phyloP scores from a whole-genome alignment of 2,113 vertebrate species.

The Alligator sinensis region DNA sequence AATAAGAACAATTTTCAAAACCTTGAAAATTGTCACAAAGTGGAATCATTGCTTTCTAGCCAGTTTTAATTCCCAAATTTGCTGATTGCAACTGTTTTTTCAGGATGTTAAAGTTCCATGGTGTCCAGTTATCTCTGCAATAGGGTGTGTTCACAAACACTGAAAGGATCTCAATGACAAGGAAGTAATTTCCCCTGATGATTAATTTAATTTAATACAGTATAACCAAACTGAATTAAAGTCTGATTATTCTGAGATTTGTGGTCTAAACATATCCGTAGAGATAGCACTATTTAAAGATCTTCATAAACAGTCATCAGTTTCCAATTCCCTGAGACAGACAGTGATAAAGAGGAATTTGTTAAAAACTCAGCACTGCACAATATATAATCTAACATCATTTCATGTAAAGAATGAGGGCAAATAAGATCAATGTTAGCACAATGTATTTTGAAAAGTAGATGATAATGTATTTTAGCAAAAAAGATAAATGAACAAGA shows the following conservation, averaged over 20 bases:
- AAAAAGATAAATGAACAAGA: neutral
- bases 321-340: neutral
- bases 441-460: neutral
- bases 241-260: neutral
- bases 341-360: neutral
- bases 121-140: neutral
- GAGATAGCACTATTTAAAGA: neutral
- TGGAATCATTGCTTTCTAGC: neutral
- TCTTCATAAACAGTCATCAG: accelerated
- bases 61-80: accelerated
- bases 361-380: neutral
- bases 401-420: too few relatives aligned
- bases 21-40: neutral
- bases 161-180: neutral
- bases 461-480: neutral
- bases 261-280: neutral
- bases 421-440: too few relatives aligned
- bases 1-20: neutral
- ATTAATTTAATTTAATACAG: neutral
- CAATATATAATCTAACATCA: neutral
- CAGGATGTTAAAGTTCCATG: neutral
- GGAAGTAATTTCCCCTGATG: neutral
- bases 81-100: neutral
- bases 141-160: neutral
- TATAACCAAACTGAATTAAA: neutral